Evolutionary conservation across 1,140 invertebrate genomes (phyloP), one percentile per base, ranked within the genome.

Genomic region (Mesaphorura yosii): DNA sequence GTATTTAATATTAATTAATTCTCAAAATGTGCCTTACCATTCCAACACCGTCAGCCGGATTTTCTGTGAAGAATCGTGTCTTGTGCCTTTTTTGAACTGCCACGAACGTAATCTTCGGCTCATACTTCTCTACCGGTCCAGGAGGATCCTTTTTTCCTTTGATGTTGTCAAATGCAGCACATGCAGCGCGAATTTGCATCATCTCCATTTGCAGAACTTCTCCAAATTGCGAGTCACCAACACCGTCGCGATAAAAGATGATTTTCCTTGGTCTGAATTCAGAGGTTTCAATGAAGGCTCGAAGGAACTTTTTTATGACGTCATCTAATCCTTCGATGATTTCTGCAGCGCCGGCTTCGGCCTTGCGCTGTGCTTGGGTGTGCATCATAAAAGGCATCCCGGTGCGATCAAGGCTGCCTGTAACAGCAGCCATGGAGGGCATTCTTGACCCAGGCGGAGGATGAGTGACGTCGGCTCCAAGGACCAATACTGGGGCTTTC

Each of bases 101-200:
- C 42, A 76, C 64, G 52, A 73, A 75, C 10, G 73, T 76, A 37
- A 76, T 73, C n/a, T 63, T 64, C 3, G 74, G 74, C 51, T 69
- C 52, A 48, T 74, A 73, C n/a, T n/a, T n/a, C n/a, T n/a, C n/a
- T n/a, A n/a, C n/a, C n/a, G n/a, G n/a, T n/a, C n/a, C n/a, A n/a
- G n/a, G n/a, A n/a, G n/a, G n/a, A n/a, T n/a, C n/a, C n/a, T n/a
- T n/a, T n/a, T n/a, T n/a, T n/a, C n/a, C n/a, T n/a, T n/a, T n/a
- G n/a, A n/a, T n/a, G n/a, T n/a, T n/a, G 23, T 65, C 63, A 14
- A 45, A 45, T 19, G 65, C 61, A 22, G 14, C 27, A 60, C 84
- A 87, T 0, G 86, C 86, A 10, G 63, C 64, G 60, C 77, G 73
- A 22, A 90, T 80, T 0, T 79, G 81, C 2, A 63, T 62, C 39